Conservation (phyloP, 1,140 invertebrate species). For the Akabosia matsudoensis region DNA sequence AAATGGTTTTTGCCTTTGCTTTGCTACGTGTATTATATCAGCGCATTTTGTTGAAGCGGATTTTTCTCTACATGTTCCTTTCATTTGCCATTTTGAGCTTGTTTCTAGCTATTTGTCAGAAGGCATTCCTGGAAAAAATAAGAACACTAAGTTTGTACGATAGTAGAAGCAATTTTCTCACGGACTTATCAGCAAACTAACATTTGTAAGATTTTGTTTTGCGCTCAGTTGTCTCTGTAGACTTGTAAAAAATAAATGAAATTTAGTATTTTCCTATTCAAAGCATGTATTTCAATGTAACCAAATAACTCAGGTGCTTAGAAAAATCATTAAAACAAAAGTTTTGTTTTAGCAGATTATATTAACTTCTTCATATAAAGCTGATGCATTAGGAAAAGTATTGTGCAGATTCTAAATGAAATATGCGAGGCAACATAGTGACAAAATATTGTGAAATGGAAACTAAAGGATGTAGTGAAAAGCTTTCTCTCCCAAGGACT, state of each 20-base stretch:
- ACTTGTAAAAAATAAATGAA: constrained; percentile 1
- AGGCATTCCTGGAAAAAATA: too few relatives aligned
- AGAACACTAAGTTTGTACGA: neutral
- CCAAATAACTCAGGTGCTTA: constrained; percentile 15
- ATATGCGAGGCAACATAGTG: too few relatives aligned
- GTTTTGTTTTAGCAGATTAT: neutral
- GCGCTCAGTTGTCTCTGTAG: neutral
- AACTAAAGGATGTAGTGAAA: too few relatives aligned
- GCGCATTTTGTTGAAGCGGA: neutral
- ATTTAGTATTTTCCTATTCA: constrained; percentile 15
- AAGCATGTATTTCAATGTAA: neutral
- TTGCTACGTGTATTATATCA: neutral
- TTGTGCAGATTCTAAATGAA: too few relatives aligned
- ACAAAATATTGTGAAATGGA: too few relatives aligned
- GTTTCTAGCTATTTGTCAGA: too few relatives aligned
- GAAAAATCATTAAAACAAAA: constrained; percentile 3
- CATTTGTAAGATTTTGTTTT: neutral
- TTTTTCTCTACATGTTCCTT: neutral
- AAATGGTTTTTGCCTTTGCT: neutral
- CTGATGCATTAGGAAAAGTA: too few relatives aligned
- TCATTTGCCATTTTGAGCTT: too few relatives aligned
- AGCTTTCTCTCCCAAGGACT: too few relatives aligned
- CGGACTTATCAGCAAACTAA: neutral
- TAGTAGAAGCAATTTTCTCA: neutral
- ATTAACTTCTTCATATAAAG: neutral